Percentiles rank a stretch among this genome's conserved stretches.
phyloP scores from a whole-genome alignment of 2,888 invertebrate species.

The Epicampocera succincta region DNA sequence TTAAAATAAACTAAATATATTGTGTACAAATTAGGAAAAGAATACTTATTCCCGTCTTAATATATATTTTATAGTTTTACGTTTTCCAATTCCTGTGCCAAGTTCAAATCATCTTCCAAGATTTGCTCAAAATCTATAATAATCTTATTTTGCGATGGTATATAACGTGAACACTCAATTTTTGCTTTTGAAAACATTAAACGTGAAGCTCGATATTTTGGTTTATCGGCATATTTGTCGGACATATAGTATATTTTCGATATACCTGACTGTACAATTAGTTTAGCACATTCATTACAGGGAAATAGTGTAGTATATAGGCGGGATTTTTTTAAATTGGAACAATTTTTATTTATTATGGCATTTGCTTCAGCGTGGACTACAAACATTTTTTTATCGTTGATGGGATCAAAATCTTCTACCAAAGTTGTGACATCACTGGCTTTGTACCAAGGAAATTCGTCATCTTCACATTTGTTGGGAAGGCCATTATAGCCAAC shows the following conservation, averaged over 20 bases:
- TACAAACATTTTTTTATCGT: constrained; percentile 94
- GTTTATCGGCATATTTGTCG: constrained; percentile 89
- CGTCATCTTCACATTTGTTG: constrained; percentile 91
- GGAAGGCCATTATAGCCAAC: constrained; percentile 99
- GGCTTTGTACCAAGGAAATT: constrained; percentile 93
- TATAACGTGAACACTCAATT: constrained; percentile 86
- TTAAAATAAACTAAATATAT: background rate
- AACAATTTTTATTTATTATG: constrained; percentile 93
- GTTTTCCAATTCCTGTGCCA: constrained; percentile 54
- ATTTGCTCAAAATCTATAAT: constrained; percentile 85
- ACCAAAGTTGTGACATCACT: constrained; percentile 62
- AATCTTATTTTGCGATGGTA: constrained; percentile 85
- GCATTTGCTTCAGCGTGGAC: constrained; percentile 99
- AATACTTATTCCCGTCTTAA: background rate
- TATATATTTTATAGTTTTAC: constrained; percentile 37
- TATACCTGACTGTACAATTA: constrained; percentile 97
- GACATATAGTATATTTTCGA: constrained; percentile 89
- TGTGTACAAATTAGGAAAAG: background rate
- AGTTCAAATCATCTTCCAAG: constrained; percentile 57
- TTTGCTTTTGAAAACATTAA: constrained; percentile 90
- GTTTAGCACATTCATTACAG: constrained; percentile 98
- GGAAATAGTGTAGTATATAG: constrained; percentile 96
- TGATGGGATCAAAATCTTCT: constrained; percentile 82
- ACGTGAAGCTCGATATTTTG: constrained; percentile 88
- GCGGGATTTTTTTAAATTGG: constrained; percentile 89